Evolutionary conservation across 1,140 invertebrate species (phyloP).

Genomic region (Drosophila virilis): DNA sequence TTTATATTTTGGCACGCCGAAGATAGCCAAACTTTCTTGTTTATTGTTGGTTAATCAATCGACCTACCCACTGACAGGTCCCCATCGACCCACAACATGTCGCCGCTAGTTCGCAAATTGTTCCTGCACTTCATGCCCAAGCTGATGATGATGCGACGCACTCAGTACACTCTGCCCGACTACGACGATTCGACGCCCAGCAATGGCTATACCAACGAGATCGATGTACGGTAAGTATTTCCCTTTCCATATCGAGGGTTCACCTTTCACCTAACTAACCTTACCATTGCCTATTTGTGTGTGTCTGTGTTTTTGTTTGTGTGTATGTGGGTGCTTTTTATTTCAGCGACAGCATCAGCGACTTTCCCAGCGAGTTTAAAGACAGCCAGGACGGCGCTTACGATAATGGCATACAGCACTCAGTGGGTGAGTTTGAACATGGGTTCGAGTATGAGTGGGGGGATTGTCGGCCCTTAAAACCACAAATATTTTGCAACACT

Average conservation of each 20-base stretch:
- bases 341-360: conserved; percentile 85
- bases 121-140: conserved; percentile 96
- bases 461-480: conserved; percentile 49
- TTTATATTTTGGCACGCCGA: too few species aligned
- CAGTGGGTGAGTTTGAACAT: conserved; percentile 85
- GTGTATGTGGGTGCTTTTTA: conserved; percentile 8
- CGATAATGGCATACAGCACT: conserved; percentile 86
- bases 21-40: too few species aligned
- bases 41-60: conserved; percentile 23
- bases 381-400: conserved; percentile 80
- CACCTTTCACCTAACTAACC: conserved; percentile 30
- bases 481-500: conserved; percentile 70
- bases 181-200: conserved; percentile 91
- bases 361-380: conserved; percentile 86
- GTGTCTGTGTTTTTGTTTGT: conserved; percentile 11
- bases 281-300: not conserved
- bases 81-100: conserved; percentile 98
- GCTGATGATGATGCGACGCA: conserved; percentile 94
- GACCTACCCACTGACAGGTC: conserved; percentile 87
- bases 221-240: conserved; percentile 90
- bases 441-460: conserved; percentile 4
- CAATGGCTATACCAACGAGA: conserved; percentile 90
- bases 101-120: conserved; percentile 93
- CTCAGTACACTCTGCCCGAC: conserved; percentile 92
- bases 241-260: not conserved